These are phyloP conservation scores for Andrena trimmerana DNA, from an alignment of 2,888 invertebrate genomes.

Conservation along the genomic window DNA sequence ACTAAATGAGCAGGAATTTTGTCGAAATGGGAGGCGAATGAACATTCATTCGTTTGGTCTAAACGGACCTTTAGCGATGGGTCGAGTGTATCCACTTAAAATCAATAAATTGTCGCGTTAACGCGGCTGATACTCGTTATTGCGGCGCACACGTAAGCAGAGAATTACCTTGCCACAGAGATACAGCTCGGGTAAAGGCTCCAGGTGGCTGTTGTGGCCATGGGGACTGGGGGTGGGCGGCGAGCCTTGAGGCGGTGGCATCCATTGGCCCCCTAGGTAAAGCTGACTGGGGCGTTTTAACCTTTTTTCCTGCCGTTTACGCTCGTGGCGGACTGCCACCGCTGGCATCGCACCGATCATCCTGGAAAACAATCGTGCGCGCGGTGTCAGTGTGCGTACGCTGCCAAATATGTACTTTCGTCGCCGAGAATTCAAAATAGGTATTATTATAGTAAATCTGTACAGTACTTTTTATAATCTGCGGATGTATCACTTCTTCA, in stretches of 20 bases:
- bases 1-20: no score
- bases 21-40: no score
- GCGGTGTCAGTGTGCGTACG: not conserved
- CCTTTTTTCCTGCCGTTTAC: constrained; percentile 91
- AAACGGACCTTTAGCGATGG: constrained; percentile 2
- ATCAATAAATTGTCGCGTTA: constrained; percentile 28
- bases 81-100: not conserved
- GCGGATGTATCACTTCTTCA: no score
- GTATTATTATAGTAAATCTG: no score
- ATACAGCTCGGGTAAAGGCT: constrained; percentile 89
- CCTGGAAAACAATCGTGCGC: constrained; percentile 80
- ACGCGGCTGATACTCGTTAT: not conserved
- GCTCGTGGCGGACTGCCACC: constrained; percentile 93
- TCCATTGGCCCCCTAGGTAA: constrained; percentile 89
- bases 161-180: constrained; percentile 89
- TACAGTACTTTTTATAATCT: no score
- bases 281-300: constrained; percentile 88
- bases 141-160: not conserved
- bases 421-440: not conserved
- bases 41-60: not conserved
- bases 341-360: constrained; percentile 96
- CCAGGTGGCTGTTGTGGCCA: constrained; percentile 86
- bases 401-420: not conserved
- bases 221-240: constrained; percentile 89
- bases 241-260: constrained; percentile 87